Base-by-base conservation (phyloP, 2,888 invertebrate species). In the Pilophorus perplexus region DNA sequence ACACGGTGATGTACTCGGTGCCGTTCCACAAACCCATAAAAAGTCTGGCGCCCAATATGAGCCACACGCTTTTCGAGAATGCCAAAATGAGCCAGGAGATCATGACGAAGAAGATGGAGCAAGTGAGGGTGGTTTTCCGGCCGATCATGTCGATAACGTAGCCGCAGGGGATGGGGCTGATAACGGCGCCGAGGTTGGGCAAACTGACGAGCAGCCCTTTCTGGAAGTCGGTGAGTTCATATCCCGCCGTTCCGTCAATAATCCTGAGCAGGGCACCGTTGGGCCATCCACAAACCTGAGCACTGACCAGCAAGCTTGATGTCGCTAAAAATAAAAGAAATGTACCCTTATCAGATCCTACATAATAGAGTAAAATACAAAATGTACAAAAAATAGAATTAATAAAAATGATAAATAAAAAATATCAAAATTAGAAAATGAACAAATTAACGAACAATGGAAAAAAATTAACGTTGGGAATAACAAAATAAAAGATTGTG, bases 61-160 rank as follows among this genome's bases (percentile, higher is more conserved):
- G 37, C 10, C 38, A 44, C 3, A 67, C 64, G 6, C 69, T 66
- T 22, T 66, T 59, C 10, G 68, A 54, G 28, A 67, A 69, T 46
- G 68, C 62, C 18, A 68, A 40, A 1, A 71, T 67, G 12, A 69
- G 46, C 81, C 83, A 84, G 71, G 83, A 82, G 70, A 82, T 64
- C 33, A 81, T 75, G 18, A 84, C 81, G 0, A 86, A 84, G 5
- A 85, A 72, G 0, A 82, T 79, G 0, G 82, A 79, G 2, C 79
- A 72, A 44, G 82, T 75, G 1, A 85, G 75, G 1, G 83, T 80
- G 3, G 77, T 78, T 38, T 81, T 81, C 0, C 85, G 80, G 1
- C 86, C 86, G 0, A 80, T 75, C 57, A 77, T 78, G 73, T 85
- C 83, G 71, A 81, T 81, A 25, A 83, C 74, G 60, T 81, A 76